A percentile compares a stretch with the other conserved stretches of the same genome.
phyloP scores from a whole-genome alignment of 2,113 vertebrate species.

The Tragelaphus imberbis region DNA sequence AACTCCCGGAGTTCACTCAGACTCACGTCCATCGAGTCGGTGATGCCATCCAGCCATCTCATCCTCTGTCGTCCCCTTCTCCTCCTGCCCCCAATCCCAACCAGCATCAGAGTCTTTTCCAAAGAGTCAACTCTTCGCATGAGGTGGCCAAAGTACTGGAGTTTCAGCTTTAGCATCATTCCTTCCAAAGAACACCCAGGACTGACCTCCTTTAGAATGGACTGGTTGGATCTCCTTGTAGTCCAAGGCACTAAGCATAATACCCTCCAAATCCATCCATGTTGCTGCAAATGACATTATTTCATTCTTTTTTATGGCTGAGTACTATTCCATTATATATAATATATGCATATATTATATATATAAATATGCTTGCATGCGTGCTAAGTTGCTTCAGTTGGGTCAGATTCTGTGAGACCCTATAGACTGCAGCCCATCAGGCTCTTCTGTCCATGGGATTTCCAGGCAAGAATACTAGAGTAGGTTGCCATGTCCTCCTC shows the following conservation, averaged over 20 bases:
- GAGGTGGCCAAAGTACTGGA: too few relatives aligned
- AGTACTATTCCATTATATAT: neutral
- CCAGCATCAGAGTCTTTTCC: too few relatives aligned
- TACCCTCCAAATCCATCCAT: neutral
- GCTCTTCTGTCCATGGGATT: neutral
- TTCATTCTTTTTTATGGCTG: neutral
- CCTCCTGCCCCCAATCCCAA: too few relatives aligned
- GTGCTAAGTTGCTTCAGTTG: neutral
- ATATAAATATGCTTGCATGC: neutral
- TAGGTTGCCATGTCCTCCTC: neutral
- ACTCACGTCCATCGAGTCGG: too few relatives aligned
- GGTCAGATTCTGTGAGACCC: neutral
- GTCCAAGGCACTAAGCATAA: neutral
- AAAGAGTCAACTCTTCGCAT: too few relatives aligned
- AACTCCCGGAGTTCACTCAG: too few relatives aligned
- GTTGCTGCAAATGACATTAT: neutral
- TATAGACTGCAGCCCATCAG: neutral
- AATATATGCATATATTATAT: neutral
- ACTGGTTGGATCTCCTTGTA: too few relatives aligned
- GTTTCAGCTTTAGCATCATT: too few relatives aligned
- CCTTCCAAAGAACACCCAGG: too few relatives aligned
- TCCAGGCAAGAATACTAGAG: neutral
- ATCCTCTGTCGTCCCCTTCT: too few relatives aligned
- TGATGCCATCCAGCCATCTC: too few relatives aligned
- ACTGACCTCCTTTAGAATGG: too few relatives aligned